Evolutionary conservation across 2,888 invertebrate species (phyloP).

Genomic region (Lapara coniferarum): DNA sequence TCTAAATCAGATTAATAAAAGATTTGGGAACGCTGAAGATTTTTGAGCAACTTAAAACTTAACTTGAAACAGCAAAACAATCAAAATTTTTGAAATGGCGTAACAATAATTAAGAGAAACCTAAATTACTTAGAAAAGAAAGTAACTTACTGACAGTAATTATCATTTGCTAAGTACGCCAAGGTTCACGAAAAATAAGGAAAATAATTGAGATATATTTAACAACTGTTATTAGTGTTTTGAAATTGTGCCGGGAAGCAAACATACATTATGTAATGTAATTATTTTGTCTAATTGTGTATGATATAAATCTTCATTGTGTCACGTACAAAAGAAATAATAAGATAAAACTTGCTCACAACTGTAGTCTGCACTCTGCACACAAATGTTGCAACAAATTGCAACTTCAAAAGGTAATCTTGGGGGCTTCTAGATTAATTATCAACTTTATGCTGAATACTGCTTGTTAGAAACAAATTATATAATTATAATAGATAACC

Average conservation of each 20-base stretch:
- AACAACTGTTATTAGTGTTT: background rate
- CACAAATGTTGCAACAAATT: too few species aligned
- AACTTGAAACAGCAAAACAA: background rate
- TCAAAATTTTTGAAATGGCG: background rate
- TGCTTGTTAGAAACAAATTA: too few species aligned
- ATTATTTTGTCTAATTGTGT: background rate
- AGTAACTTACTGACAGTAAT: background rate
- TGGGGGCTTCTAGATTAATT: too few species aligned
- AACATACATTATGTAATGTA: background rate
- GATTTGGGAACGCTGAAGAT: too few species aligned
- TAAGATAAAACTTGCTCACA: background rate
- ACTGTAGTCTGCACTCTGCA: too few species aligned
- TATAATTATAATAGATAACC: too few species aligned
- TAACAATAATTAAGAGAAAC: conserved; percentile 12
- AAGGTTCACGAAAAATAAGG: background rate
- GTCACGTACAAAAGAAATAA: background rate
- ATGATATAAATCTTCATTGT: background rate
- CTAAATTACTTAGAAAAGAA: conserved; percentile 14
- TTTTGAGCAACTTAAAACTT: too few species aligned
- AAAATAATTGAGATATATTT: conserved; percentile 2
- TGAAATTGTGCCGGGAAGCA: background rate
- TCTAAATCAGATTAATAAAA: too few species aligned
- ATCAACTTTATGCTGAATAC: too few species aligned
- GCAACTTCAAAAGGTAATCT: too few species aligned
- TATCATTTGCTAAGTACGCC: background rate